Evolutionary conservation across 92 coral and sea anemone species (phyloP), one percentile per base, ranked within the genome.

Genomic region (Siderastrea siderea): DNA sequence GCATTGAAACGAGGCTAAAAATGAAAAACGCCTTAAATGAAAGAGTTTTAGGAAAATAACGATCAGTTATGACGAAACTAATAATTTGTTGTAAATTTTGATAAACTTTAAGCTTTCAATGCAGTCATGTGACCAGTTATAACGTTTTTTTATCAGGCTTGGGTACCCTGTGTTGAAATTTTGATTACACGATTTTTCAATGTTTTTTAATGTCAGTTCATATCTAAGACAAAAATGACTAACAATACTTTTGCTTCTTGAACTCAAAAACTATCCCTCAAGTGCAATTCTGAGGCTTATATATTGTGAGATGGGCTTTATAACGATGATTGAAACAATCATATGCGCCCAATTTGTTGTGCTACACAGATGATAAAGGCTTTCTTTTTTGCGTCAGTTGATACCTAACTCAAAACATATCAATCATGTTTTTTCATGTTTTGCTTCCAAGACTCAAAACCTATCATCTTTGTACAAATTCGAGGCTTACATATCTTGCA

Each of bases 11-110:
- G 79, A 71, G 86, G 78, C 86, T 82, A 52, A 82, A 82, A 68
- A 68, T 82, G 86, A 68, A 52, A 81, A 81, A 81, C 50, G 77
- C 77, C 38, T 26, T 26, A 26, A 26, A 26, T 26, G 38, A 26
- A 79, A 79, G 74, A 81, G 63, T 81, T 81, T 82, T 68, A 54
- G 86, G 78, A 68, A 80, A 80, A 80, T 80, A 64, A 47, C 61
- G 74, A 80, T 78, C 83, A 60, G 84, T 61, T 61, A 61, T 61
- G 57, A 75, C 82, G 16, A 77, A 77, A 77, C 68, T 77, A 26
- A 77, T 77, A 78, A 78, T 78, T 78, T 78, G 48, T 70, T 83
- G 79, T 55, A 70, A 83, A 52, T 72, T 47, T 62, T 61, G 71
- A 78, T 62, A 78, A 78, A 61, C 83, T 47, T 78, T 59, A 77